These are phyloP conservation scores for Sinotaia quadrata DNA, from an alignment of 2,888 invertebrate species.

Conservation along the genomic window DNA sequence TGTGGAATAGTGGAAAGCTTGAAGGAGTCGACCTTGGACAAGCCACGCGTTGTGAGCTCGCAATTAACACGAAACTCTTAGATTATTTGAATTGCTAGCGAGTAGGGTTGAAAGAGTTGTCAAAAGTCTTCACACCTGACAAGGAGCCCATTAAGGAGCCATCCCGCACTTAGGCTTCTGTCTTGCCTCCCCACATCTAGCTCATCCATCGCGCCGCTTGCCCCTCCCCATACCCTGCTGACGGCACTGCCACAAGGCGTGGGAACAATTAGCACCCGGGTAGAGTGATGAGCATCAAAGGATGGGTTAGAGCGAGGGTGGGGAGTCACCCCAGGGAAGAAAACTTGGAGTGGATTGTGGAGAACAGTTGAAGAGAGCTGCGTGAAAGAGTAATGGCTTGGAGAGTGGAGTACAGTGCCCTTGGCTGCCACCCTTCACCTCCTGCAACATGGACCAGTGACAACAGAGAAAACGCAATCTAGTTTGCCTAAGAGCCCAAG, in stretches of 20 bases:
- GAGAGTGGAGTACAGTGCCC: conserved; percentile 18
- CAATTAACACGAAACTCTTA: conserved; percentile 25
- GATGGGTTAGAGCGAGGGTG: background rate
- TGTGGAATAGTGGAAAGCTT: too few relatives aligned
- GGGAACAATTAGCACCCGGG: conserved; percentile 15
- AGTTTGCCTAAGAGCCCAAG: too few relatives aligned
- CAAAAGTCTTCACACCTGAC: conserved; percentile 16
- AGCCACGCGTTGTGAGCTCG: background rate
- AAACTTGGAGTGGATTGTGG: background rate
- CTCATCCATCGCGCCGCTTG: background rate
- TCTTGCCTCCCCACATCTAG: background rate
- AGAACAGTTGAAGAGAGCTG: background rate
- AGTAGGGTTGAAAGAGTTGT: conserved; percentile 6
- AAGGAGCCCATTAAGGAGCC: conserved; percentile 20
- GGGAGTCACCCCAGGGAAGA: background rate
- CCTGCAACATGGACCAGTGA: background rate
- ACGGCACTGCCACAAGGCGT: conserved; percentile 13
- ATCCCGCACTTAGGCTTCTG: background rate
- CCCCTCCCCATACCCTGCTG: background rate
- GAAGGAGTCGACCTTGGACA: too few relatives aligned
- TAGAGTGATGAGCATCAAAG: background rate
- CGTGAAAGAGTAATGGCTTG: conserved; percentile 11
- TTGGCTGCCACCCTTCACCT: conserved; percentile 10
- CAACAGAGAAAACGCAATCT: background rate
- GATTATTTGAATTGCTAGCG: conserved; percentile 25